Conservation (phyloP, 2,113 vertebrate species). For the Saguinus midas region DNA sequence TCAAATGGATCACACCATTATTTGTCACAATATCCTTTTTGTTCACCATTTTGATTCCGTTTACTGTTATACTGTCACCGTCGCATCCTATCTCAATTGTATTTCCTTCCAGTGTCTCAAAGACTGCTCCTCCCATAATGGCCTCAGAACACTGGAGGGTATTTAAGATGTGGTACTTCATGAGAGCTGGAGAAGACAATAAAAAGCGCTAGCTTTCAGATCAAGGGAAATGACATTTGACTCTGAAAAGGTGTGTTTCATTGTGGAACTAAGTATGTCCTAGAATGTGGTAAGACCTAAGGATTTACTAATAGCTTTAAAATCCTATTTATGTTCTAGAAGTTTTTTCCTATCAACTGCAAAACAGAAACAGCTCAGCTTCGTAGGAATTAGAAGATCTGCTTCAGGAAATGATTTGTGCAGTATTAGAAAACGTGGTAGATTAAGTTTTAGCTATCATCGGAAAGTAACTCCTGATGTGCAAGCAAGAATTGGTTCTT, state of each 20-base stretch:
- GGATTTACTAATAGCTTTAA: neutral
- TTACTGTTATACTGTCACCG: conserved; percentile 94
- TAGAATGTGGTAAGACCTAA: neutral
- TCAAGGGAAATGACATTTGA: neutral
- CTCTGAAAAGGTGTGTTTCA: neutral
- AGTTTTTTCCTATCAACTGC: neutral
- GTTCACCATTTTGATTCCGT: conserved; percentile 94
- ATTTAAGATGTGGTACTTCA: conserved; percentile 94
- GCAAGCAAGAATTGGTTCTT: neutral
- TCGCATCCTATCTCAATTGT: conserved; percentile 95
- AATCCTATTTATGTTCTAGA: neutral
- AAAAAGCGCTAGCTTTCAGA: neutral
- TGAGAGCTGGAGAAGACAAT: conserved; percentile 85
- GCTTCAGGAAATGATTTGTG: neutral
- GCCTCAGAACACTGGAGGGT: conserved; percentile 96
- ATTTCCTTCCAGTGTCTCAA: conserved; percentile 94
- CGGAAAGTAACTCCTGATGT: neutral
- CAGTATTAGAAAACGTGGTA: neutral
- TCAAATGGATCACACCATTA: conserved; percentile 96
- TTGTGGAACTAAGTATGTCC: neutral
- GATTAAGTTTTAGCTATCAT: neutral
- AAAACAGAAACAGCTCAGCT: neutral
- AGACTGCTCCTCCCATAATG: conserved; percentile 90
- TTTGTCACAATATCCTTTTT: conserved; percentile 96
- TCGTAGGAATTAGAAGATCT: neutral